A percentile compares a stretch with the other conserved stretches of the same genome.
Conservation (phyloP, 2,888 invertebrate genomes). For the Lissocephala sabroskyi region DNA sequence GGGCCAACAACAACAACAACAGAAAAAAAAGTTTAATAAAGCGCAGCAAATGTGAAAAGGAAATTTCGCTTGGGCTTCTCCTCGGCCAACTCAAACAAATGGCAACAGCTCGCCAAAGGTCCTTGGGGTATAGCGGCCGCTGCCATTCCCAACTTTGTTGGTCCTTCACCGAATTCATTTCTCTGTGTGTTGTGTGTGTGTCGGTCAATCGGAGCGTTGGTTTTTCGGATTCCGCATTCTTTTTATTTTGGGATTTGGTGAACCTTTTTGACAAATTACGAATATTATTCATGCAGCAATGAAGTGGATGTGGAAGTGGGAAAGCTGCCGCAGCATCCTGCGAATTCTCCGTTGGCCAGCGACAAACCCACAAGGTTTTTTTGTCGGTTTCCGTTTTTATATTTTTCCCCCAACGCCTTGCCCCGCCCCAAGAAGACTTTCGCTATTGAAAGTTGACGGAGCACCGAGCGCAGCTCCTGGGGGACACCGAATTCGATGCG, state of each 20-base stretch:
- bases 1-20: slow-evolving; percentile 5
- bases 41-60: slow-evolving; percentile 65
- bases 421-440: background rate
- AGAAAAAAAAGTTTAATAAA: slow-evolving; percentile 57
- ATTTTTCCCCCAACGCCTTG: too few relatives aligned
- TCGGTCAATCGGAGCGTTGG: slow-evolving; percentile 55
- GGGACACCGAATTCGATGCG: slow-evolving; percentile 1
- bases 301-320: slow-evolving; percentile 64
- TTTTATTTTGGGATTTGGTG: slow-evolving; percentile 58
- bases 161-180: too few relatives aligned
- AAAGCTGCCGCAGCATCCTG: slow-evolving; percentile 36
- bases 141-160: too few relatives aligned
- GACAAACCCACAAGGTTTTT: too few relatives aligned
- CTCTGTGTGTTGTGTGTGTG: slow-evolving; percentile 21
- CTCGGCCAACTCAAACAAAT: slow-evolving; percentile 20
- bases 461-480: background rate
- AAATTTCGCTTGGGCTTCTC: slow-evolving; percentile 47
- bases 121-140: slow-evolving; percentile 55
- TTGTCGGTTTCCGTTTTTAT: too few relatives aligned
- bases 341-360: too few relatives aligned
- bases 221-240: slow-evolving; percentile 45
- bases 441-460: too few relatives aligned
- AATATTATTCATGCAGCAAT: slow-evolving; percentile 68
- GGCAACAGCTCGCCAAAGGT: slow-evolving; percentile 65
- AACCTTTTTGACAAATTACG: slow-evolving; percentile 67